Base-by-base conservation (phyloP, 2,113 vertebrate genomes). In the Corythornis vintsioides region DNA sequence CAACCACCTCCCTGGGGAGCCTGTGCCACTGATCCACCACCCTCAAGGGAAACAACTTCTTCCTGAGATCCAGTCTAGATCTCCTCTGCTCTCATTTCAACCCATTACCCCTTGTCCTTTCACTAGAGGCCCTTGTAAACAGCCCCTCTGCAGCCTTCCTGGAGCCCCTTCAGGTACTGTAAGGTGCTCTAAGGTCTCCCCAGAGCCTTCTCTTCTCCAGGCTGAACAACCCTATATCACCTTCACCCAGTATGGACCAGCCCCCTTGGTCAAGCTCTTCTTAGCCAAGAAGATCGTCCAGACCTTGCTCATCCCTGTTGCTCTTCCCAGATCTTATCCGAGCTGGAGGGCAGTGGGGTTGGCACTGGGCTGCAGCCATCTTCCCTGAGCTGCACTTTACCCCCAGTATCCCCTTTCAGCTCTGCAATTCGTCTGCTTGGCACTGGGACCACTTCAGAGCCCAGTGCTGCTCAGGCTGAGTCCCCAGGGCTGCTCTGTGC, bases 301-400 rank as follows among this genome's bases (percentile, higher is more conserved):
- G 48, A 43, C 50, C 61, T 66, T 65, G n/a, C 57, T 74, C 0
- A 0, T 52, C 38, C 43, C 50, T 61, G 17, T 69, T 47, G 60
- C 12, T 1, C 20, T 71, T 64, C 15, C 61, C 2, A 6, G 45
- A 47, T 67, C 25, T 45, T 89, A 38, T 56, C 67, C 72, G 59
- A 7, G 0, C 52, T 31, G 64, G 50, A 50, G 38, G 73, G 29
- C 50, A 24, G 18, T 15, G 84, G 70, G 35, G 28, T 87, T 81
- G 77, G 28, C 33, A 9, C 0, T 1, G 48, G 50, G 35, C 26
- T 1, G 0, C 21, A 22, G 9, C 2, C 2, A 3, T 75, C 22
- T 47, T 57, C 56, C 43, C 22, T 0, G 9, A 64, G 61, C 53
- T 48, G 53, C 4, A 11, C 2, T 1, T 90, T 69, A 56, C 56